phyloP scores from a whole-genome alignment of 2,888 invertebrate genomes.

The Chromoteleia sp. region DNA sequence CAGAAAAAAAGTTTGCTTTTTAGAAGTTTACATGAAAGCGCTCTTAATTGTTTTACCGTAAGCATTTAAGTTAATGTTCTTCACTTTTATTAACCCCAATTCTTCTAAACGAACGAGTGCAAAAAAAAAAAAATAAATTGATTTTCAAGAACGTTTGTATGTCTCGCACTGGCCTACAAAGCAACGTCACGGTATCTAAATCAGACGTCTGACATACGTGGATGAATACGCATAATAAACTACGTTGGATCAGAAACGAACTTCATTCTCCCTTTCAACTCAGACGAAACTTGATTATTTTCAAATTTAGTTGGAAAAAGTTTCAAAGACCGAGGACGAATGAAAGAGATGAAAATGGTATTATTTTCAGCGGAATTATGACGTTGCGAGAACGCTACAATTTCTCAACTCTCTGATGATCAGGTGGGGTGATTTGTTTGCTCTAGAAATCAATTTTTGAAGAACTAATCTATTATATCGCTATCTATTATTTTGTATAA shows the following conservation, averaged over 20 bases:
- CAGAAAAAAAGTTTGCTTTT: not conserved
- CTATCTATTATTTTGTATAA: too few relatives aligned
- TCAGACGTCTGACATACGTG: conserved; percentile 18
- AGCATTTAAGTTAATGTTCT: too few relatives aligned
- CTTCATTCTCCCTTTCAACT: conserved; percentile 7
- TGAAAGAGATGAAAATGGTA: not conserved
- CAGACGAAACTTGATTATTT: conserved; percentile 29
- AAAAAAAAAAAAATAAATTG: too few relatives aligned
- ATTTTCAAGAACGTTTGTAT: too few relatives aligned
- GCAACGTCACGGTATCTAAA: conserved; percentile 13
- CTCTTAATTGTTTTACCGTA: not conserved
- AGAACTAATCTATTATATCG: too few relatives aligned
- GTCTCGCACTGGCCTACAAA: too few relatives aligned
- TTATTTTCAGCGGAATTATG: not conserved
- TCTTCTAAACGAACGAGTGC: too few relatives aligned
- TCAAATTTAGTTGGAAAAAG: conserved; percentile 23
- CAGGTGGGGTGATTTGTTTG: too few relatives aligned
- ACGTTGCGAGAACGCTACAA: too few relatives aligned
- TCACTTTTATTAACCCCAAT: too few relatives aligned
- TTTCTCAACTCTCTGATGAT: too few relatives aligned
- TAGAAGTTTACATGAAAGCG: not conserved
- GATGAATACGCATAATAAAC: conserved; percentile 43
- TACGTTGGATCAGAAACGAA: conserved; percentile 23
- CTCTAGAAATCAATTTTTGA: too few relatives aligned
- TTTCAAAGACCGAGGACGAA: conserved; percentile 19